Conservation (phyloP, 2,113 vertebrate genomes). For the Artemisiospiza belli region DNA sequence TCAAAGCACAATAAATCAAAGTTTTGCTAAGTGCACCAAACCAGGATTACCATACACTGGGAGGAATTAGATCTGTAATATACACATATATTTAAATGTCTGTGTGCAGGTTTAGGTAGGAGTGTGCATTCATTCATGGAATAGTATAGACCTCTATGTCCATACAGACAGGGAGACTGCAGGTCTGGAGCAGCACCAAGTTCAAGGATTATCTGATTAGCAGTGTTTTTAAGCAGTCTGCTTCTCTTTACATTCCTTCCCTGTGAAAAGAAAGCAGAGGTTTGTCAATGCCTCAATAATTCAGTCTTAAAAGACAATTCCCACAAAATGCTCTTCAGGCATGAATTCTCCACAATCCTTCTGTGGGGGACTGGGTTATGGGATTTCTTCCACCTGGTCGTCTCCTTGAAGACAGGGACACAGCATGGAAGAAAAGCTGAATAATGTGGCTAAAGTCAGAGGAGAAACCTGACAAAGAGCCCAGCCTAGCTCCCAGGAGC, state of each 20-base stretch:
- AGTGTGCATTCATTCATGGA: background rate
- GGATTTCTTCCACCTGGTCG: background rate
- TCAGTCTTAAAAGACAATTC: background rate
- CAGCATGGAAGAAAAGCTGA: background rate
- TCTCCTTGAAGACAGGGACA: background rate
- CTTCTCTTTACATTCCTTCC: background rate
- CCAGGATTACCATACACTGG: background rate
- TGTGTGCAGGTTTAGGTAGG: background rate
- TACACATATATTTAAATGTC: background rate
- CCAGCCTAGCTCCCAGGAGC: background rate
- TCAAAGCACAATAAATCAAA: background rate
- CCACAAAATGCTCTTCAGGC: background rate
- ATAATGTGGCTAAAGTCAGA: background rate
- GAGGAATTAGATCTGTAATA: background rate
- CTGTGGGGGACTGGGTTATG: background rate
- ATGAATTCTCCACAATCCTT: background rate
- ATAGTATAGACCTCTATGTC: background rate
- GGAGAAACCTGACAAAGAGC: background rate
- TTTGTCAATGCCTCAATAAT: background rate
- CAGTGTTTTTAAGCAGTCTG: background rate
- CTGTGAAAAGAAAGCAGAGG: background rate
- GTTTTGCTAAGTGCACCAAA: background rate
- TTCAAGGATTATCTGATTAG: constrained; percentile 9
- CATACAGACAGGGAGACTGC: background rate
- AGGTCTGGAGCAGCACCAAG: background rate